phyloP scores from a whole-genome alignment of 2,888 invertebrate genomes.

The Lycocerus yunnanus region DNA sequence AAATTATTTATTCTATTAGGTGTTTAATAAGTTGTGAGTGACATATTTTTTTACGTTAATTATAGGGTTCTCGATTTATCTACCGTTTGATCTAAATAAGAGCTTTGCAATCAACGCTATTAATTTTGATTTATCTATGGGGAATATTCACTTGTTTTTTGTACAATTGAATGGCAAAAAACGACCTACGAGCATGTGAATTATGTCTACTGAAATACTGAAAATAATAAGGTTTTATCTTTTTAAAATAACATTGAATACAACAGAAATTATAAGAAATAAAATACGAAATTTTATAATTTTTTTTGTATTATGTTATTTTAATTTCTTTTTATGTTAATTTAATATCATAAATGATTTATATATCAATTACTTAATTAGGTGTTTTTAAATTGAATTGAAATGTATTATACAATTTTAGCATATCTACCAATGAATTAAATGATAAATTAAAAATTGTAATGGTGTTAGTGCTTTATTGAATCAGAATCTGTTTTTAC shows the following conservation, averaged over 20 bases:
- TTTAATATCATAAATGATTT: not conserved
- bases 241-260: not conserved
- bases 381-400: not conserved
- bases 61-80: not conserved
- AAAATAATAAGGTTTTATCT: not conserved
- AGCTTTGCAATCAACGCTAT: not conserved
- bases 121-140: not conserved
- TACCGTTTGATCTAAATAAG: not conserved
- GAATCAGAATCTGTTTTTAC: not conserved
- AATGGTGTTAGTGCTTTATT: not conserved
- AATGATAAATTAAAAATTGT: not conserved
- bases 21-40: not conserved
- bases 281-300: not conserved
- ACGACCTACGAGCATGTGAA: not conserved
- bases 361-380: not conserved
- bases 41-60: not conserved
- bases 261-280: not conserved
- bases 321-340: not conserved
- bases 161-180: not conserved
- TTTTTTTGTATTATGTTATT: not conserved
- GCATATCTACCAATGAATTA: not conserved
- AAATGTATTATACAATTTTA: not conserved
- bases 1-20: not conserved
- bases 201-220: not conserved
- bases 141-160: not conserved